These are phyloP conservation scores for Perithous albicinctus DNA, from an alignment of 2,888 invertebrate genomes.

Conservation along the genomic window DNA sequence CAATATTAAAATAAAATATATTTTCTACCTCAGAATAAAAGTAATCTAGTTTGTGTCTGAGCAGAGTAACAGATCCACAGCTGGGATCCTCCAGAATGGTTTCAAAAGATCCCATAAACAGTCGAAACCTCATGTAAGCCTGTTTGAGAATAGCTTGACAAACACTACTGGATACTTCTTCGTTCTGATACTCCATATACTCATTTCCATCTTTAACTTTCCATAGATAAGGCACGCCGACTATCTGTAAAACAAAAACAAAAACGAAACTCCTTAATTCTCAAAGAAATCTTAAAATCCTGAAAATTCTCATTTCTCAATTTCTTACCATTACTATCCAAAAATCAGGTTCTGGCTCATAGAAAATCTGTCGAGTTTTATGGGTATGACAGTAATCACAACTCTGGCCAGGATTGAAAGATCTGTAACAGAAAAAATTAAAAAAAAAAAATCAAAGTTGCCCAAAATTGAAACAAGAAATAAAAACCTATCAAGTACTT, in stretches of 20 bases:
- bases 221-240: constrained; percentile 90
- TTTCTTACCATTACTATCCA: constrained; percentile 95
- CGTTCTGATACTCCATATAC: constrained; percentile 91
- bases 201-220: constrained; percentile 91
- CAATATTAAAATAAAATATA: neutral
- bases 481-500: constrained; percentile 82
- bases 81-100: constrained; percentile 86
- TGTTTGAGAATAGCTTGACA: constrained; percentile 90
- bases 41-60: constrained; percentile 90
- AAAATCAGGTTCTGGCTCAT: constrained; percentile 93
- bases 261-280: neutral
- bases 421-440: constrained; percentile 88
- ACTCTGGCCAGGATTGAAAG: constrained; percentile 91
- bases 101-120: constrained; percentile 93
- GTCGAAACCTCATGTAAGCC: constrained; percentile 93
- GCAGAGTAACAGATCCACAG: constrained; percentile 85
- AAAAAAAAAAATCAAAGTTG: constrained; percentile 24
- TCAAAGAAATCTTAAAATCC: neutral
- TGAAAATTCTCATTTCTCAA: neutral
- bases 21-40: constrained; percentile 91
- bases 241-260: constrained; percentile 87
- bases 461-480: constrained; percentile 1
- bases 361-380: constrained; percentile 94
- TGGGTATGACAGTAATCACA: constrained; percentile 96
- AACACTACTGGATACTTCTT: constrained; percentile 92